Evolutionary conservation across 2,888 invertebrate genomes (phyloP), one percentile per base, ranked within the genome.

Genomic region (Rotaria sp.): DNA sequence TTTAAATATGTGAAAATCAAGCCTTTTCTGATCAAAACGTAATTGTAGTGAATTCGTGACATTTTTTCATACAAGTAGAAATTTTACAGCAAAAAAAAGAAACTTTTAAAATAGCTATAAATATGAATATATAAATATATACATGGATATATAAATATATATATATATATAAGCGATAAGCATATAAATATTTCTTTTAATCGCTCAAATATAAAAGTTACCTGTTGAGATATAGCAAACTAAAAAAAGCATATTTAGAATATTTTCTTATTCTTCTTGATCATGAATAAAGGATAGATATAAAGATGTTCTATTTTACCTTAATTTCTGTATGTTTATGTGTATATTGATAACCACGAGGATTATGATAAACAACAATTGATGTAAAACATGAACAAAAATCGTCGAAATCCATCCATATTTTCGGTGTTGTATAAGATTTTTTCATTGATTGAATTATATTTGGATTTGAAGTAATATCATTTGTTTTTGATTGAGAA

Each of bases 371-470:
- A 85, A 91, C 89, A 87, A 90, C 89, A 87, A 91, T 87, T 88
- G 88, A 91, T 91, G 90, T 90, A 88, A 91, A 91, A 87, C 91
- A 91, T 88, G 89, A 89, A 88, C 89, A 89, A 88, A 91, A 90
- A 86, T 89, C 88, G 24, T 90, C 90, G 88, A 90, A 91, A 87
- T 91, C 91, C 88, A 91, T 90, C 91, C 91, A 91, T n/a, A 90
- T 88, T 84, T 89, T 88, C 38, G 89, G 89, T 87, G 84, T 30
- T 67, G n/a, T 38, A 50, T 85, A 55, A 26, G 50, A n/a, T 59
- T 85, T 45, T 74, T 84, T 85, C 45, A 18, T 21, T 84, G n/a
- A 35, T 84, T 85, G 59, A 57, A 7, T 38, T 5, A 24, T 10
- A 18, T 45, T 38, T 26, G 52, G 52, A 59, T 0, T 18, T 26